Conservation (phyloP, 2,888 invertebrate genomes). For the Ornithoptera priamus region DNA sequence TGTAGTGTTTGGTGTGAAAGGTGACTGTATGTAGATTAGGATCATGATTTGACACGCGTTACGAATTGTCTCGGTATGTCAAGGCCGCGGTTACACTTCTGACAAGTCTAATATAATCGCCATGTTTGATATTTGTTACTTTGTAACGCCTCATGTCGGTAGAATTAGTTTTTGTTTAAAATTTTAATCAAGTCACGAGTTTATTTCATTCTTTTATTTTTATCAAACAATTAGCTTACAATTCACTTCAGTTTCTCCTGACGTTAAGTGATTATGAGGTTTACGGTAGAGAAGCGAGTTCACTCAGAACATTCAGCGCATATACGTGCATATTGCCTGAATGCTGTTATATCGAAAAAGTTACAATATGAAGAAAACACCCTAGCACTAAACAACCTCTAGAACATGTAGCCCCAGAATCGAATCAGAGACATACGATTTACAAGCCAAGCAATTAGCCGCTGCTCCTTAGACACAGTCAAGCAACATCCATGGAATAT, state of each 20-base stretch:
- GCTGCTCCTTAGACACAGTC: background rate
- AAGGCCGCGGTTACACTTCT: constrained; percentile 60
- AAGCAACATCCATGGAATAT: background rate
- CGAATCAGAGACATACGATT: too few relatives aligned
- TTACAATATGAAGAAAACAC: too few relatives aligned
- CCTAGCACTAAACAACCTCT: too few relatives aligned
- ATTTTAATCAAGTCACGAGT: constrained; percentile 55
- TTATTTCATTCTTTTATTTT: constrained; percentile 32
- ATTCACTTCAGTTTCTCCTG: too few relatives aligned
- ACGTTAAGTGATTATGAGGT: too few relatives aligned
- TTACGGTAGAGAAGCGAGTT: too few relatives aligned
- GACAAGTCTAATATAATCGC: constrained; percentile 54
- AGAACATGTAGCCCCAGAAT: too few relatives aligned
- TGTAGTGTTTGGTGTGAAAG: constrained; percentile 59
- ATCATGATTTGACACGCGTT: constrained; percentile 66
- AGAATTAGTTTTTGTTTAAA: constrained; percentile 54
- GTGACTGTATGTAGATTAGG: constrained; percentile 74
- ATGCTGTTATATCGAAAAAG: too few relatives aligned
- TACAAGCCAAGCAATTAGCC: too few relatives aligned
- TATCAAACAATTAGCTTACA: too few relatives aligned
- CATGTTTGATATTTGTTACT: constrained; percentile 48
- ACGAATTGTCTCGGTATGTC: constrained; percentile 59
- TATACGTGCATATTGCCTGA: too few relatives aligned
- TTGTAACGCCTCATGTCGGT: constrained; percentile 47
- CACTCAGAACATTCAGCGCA: too few relatives aligned